Percentiles rank a stretch among this genome's conserved stretches.
These are phyloP conservation scores for Platycnemis pennipes DNA, from an alignment of 2,888 invertebrate genomes.

Conservation along the genomic window DNA sequence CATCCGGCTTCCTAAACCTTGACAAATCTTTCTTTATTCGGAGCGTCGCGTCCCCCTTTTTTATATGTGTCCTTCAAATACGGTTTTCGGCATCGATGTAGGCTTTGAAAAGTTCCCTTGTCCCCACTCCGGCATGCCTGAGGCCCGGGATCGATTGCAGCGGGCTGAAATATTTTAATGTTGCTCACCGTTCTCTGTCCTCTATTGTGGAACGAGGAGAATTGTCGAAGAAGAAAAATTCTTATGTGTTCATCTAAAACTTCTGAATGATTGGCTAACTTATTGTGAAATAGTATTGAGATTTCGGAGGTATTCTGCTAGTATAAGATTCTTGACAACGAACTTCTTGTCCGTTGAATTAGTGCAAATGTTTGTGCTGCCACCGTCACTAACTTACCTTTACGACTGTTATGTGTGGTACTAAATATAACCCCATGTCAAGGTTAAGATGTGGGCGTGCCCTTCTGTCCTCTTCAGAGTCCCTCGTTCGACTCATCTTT, in stretches of 20 bases:
- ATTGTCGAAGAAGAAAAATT: too few species aligned
- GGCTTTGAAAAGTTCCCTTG: too few species aligned
- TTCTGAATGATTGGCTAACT: too few species aligned
- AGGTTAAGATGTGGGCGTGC: neutral
- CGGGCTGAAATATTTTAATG: neutral
- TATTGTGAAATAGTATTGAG: too few species aligned
- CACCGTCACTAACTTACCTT: neutral
- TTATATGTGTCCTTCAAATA: neutral
- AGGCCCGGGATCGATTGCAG: neutral
- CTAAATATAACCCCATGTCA: neutral
- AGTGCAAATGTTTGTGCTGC: neutral
- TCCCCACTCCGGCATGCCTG: too few species aligned
- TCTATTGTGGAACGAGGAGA: too few species aligned
- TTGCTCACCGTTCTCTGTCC: too few species aligned
- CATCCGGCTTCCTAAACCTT: constrained; percentile 4
- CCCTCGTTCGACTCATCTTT: neutral
- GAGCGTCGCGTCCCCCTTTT: neutral
- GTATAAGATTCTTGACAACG: too few species aligned
- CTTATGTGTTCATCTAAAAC: too few species aligned
- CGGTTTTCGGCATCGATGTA: neutral
- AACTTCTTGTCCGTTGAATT: neutral
- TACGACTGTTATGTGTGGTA: neutral
- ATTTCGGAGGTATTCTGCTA: too few species aligned
- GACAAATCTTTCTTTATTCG: neutral
- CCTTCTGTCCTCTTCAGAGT: neutral